phyloP scores from a whole-genome alignment of 2,888 invertebrate genomes.

The Ophion costatus region DNA sequence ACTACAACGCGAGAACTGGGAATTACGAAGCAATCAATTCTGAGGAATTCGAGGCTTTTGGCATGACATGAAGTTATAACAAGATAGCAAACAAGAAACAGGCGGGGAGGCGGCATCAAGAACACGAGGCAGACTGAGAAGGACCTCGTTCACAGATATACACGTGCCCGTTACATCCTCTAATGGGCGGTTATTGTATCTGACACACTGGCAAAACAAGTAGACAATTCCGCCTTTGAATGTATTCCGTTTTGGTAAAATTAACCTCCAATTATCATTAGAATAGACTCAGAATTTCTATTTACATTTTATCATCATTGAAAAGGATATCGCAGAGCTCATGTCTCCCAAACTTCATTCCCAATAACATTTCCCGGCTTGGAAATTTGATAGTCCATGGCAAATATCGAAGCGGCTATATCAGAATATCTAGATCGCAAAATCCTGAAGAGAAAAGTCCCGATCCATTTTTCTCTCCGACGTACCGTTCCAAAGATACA shows the following conservation, averaged over 20 bases:
- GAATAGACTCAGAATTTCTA: background rate
- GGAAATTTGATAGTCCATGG: background rate
- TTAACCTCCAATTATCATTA: background rate
- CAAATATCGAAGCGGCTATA: background rate
- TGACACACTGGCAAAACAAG: background rate
- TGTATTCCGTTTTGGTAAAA: background rate
- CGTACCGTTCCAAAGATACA: background rate
- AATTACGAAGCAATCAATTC: slow-evolving; percentile 59
- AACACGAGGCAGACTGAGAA: slow-evolving; percentile 15
- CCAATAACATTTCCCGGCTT: background rate
- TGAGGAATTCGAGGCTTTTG: slow-evolving; percentile 49
- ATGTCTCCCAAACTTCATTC: background rate
- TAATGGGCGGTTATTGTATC: background rate
- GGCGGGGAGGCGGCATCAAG: background rate
- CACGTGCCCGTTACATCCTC: too few relatives aligned
- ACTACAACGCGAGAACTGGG: slow-evolving; percentile 18
- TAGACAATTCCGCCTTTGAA: background rate
- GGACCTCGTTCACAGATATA: background rate
- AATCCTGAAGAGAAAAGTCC: background rate
- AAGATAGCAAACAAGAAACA: slow-evolving; percentile 17
- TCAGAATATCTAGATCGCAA: background rate
- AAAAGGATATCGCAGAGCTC: background rate
- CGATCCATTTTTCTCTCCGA: background rate
- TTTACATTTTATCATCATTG: background rate
- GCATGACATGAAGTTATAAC: slow-evolving; percentile 29